Base-by-base conservation (phyloP, 2,888 invertebrate genomes). In the Antitype chi region DNA sequence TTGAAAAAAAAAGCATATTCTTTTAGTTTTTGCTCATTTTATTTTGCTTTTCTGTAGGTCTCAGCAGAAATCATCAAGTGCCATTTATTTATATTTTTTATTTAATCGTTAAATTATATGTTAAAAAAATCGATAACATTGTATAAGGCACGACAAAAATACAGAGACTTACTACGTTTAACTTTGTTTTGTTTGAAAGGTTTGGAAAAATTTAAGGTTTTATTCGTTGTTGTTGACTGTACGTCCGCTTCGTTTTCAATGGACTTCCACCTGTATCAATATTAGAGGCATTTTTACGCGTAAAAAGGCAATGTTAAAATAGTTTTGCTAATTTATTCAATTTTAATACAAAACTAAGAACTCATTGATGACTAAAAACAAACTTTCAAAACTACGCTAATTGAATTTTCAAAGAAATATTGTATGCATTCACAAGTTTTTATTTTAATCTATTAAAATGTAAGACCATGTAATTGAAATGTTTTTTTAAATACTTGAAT, bases 381-480 rank as follows among this genome's bases (percentile, higher is more conserved):
- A 20, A 43, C 11, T 62, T 74, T 77, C 17, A 63, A 60, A 76
- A 76, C 67, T 43, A 55, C 52, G 0, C 47, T 88, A 86, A 87
- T 87, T 87, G 81, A 70, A 81, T 72, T 78, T 88, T 87, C 88
- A 68, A 38, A 81, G 85, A 88, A 90, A 82, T 75, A 79, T 71
- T 68, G 62, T 38, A 70, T 47, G 53, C 70, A 80, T 82, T 85
- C 80, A 85, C 84, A 86, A 87, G 79, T 88, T 88, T 87, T 89
- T 88, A 83, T 84, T 84, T 78, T 85, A 76, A 74, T 75, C 17
- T 86, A 87, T 84, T 75, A 78, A 87, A 89, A 84, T 81, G 68
- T 80, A 79, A 79, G 82, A 84, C 78, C 70, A 82, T 86, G 80
- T 80, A 85, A 87, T 87, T 87, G 82, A 77, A 71, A 71, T 82